A percentile compares a stretch with the other conserved stretches of the same genome.
Evolutionary conservation across 2,113 vertebrate genomes (phyloP).

Genomic region (Hipposideros armiger): DNA sequence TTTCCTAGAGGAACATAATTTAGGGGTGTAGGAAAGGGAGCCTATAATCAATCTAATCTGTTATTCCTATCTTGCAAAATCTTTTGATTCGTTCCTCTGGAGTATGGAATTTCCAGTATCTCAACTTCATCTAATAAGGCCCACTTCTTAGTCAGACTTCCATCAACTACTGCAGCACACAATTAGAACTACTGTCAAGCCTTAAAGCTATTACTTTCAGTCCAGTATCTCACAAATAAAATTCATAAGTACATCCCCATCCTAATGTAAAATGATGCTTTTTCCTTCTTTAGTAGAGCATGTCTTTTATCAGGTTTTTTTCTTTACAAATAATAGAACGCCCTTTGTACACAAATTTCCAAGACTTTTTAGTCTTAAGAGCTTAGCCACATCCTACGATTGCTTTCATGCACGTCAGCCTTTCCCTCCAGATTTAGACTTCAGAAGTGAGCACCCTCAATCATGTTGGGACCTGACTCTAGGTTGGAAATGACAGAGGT

Average conservation of each 20-base stretch:
- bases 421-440: slow-evolving; percentile 1
- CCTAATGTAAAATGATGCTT: not conserved
- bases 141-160: not conserved
- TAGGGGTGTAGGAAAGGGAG: not conserved
- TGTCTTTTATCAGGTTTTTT: not conserved
- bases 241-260: not conserved
- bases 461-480: not conserved
- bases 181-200: not conserved
- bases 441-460: not conserved
- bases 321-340: not conserved
- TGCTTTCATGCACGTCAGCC: not conserved
- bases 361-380: slow-evolving; percentile 1
- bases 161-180: not conserved
- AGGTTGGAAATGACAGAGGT: not conserved
- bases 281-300: not conserved
- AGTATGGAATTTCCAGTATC: not conserved
- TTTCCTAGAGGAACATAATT: not conserved
- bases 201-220: not conserved
- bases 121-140: not conserved
- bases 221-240: not conserved
- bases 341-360: not conserved
- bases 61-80: not conserved
- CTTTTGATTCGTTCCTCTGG: not conserved
- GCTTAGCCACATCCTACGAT: not conserved
- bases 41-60: not conserved